Base-by-base conservation (phyloP, 2,113 vertebrate species). In the Pyrgilauda ruficollis region DNA sequence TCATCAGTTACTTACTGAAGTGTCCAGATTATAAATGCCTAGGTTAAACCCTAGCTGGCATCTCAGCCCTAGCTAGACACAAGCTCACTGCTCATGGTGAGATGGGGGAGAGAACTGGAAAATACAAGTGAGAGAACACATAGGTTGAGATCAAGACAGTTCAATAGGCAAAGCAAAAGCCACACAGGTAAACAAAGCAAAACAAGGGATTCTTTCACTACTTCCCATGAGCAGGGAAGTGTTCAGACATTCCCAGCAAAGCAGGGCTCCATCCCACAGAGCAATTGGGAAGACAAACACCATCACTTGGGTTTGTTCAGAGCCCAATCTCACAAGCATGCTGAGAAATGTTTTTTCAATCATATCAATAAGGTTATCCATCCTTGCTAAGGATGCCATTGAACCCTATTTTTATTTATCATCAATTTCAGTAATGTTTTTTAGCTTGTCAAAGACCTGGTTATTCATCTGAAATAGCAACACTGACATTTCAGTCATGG, bases 101-200 rank as follows among this genome's bases (percentile, higher is more conserved):
- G 26, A 69, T 55, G 15, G 9, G 16, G n/a, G 9, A 55, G 7
- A 31, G 26, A 46, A 55, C 8, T 35, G 55, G 14, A 62, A 46
- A 62, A 26, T 15, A 9, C 22, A 26, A n/a, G 8, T 19, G 30
- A 49, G 26, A 49, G 26, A 76, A 22, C 7, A 4, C 9, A 17
- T 22, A 18, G 8, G 21, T 4, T 35, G 43, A 33, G 7, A 31
- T 5, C 43, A 68, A 35, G 41, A 19, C 12, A 23, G 2, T 49
- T 55, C 18, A 31, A 31, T 1, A 33, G 14, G 14, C 21, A 69
- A 68, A 68, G 7, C 11, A 75, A 76, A 62, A 47, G 7, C 4
- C 21, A 39, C 5, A 4, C 2, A 3, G 0, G 0, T 15, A 30
- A 61, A 20, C 7, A 41, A 53, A 53, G 24, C 6, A 22, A 41